These are phyloP conservation scores for Euplexia lucipara DNA, from an alignment of 2,888 invertebrate genomes.

Conservation along the genomic window DNA sequence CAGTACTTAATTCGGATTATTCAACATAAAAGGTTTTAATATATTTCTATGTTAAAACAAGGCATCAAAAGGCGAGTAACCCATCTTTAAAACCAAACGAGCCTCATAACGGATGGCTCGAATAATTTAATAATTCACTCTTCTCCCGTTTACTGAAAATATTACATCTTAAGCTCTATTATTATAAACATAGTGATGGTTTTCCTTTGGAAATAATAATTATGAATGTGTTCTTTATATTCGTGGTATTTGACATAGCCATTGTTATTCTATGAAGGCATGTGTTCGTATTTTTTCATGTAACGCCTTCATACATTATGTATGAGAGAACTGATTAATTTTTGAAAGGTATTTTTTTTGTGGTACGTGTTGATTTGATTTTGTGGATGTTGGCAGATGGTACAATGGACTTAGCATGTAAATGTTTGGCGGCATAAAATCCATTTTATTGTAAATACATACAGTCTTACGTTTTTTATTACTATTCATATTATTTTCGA, in stretches of 20 bases:
- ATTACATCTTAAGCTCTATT: slow-evolving; percentile 72
- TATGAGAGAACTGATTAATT: slow-evolving; percentile 59
- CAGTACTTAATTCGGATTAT: slow-evolving; percentile 23
- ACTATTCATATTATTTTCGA: too few species aligned
- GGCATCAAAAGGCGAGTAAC: slow-evolving; percentile 44
- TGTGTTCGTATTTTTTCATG: slow-evolving; percentile 59
- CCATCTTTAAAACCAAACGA: slow-evolving; percentile 67
- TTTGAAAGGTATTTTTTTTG: slow-evolving; percentile 48
- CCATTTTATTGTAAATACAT: neutral
- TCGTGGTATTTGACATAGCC: slow-evolving; percentile 64
- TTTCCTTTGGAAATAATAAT: slow-evolving; percentile 66
- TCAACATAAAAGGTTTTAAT: slow-evolving; percentile 26
- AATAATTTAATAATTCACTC: slow-evolving; percentile 84
- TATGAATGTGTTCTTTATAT: slow-evolving; percentile 54
- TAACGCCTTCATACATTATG: slow-evolving; percentile 53
- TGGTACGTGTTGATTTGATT: slow-evolving; percentile 46
- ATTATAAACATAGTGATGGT: slow-evolving; percentile 67
- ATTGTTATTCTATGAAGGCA: slow-evolving; percentile 64
- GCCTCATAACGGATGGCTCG: slow-evolving; percentile 73
- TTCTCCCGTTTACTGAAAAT: slow-evolving; percentile 67
- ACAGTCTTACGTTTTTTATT: too few species aligned
- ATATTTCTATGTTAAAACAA: slow-evolving; percentile 40
- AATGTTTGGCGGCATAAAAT: neutral
- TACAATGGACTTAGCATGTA: neutral
- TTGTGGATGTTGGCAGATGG: slow-evolving; percentile 32